Evolutionary conservation across 2,797 vertebrate species (phyloP).

Genomic region (Cossypha heuglini): DNA sequence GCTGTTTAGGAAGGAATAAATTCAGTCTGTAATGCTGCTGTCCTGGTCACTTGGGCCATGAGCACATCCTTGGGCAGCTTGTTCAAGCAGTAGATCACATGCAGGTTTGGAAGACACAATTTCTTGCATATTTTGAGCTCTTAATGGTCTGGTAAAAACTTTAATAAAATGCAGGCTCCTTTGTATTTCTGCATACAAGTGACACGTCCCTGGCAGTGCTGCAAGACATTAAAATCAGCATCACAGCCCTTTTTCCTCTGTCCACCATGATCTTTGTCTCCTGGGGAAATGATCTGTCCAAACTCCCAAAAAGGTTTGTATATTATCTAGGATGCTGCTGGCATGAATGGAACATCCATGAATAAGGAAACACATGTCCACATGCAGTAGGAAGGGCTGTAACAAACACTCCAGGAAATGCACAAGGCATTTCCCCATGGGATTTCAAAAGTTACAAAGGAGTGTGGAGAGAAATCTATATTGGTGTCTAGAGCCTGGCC

Average conservation of each 20-base stretch:
- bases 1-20: not conserved
- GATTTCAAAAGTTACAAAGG: not conserved
- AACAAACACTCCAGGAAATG: not conserved
- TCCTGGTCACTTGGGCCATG: not conserved
- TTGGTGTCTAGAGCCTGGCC: not conserved
- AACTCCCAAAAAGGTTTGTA: not conserved
- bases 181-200: not conserved
- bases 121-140: slow-evolving; percentile 6
- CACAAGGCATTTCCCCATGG: not conserved
- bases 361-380: not conserved
- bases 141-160: not conserved
- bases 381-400: not conserved
- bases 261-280: not conserved
- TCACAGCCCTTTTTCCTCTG: not conserved
- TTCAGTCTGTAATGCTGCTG: not conserved
- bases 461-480: not conserved
- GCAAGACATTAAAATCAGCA: not conserved
- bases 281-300: not conserved
- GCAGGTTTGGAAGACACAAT: not conserved
- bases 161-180: slow-evolving; percentile 3
- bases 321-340: not conserved
- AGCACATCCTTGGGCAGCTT: not conserved
- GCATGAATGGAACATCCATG: not conserved
- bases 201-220: not conserved
- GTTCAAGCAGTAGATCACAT: not conserved